Percentiles rank a stretch among this genome's conserved stretches.
These are phyloP conservation scores for Alitta virens DNA, from an alignment of 2,888 invertebrate genomes.

Conservation along the genomic window DNA sequence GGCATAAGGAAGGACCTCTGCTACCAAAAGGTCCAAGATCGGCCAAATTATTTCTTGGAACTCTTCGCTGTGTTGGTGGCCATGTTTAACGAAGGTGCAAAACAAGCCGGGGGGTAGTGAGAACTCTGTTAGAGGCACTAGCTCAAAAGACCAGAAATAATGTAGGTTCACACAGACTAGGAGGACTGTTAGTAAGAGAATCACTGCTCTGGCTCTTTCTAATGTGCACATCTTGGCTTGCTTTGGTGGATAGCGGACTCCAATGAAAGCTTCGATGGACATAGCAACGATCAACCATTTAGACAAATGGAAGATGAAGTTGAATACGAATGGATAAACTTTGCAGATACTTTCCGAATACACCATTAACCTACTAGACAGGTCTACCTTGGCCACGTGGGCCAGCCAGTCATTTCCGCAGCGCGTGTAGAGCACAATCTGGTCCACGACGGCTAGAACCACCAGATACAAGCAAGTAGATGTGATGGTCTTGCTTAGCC, in stretches of 20 bases:
- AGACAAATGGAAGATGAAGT: constrained; percentile 40
- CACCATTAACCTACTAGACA: constrained; percentile 32
- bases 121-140: constrained; percentile 29
- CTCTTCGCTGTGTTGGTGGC: constrained; percentile 23
- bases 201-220: constrained; percentile 43
- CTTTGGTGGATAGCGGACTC: constrained; percentile 34
- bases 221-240: constrained; percentile 37
- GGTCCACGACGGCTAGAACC: constrained; percentile 40
- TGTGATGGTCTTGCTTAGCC: constrained; percentile 40
- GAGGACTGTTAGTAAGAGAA: constrained; percentile 47
- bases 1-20: constrained; percentile 36
- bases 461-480: constrained; percentile 49
- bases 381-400: constrained; percentile 17
- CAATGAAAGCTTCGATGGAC: constrained; percentile 43
- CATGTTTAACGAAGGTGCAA: constrained; percentile 25
- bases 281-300: constrained; percentile 49
- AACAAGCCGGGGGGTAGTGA: constrained; percentile 6
- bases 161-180: constrained; percentile 51
- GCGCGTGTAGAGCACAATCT: constrained; percentile 42
- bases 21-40: constrained; percentile 37
- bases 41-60: constrained; percentile 47
- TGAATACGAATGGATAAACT: constrained; percentile 46
- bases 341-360: constrained; percentile 49
- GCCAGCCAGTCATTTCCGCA: constrained; percentile 48
- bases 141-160: constrained; percentile 52